phyloP scores from a whole-genome alignment of 1,140 invertebrate species.

The Sycophaga agraensis region DNA sequence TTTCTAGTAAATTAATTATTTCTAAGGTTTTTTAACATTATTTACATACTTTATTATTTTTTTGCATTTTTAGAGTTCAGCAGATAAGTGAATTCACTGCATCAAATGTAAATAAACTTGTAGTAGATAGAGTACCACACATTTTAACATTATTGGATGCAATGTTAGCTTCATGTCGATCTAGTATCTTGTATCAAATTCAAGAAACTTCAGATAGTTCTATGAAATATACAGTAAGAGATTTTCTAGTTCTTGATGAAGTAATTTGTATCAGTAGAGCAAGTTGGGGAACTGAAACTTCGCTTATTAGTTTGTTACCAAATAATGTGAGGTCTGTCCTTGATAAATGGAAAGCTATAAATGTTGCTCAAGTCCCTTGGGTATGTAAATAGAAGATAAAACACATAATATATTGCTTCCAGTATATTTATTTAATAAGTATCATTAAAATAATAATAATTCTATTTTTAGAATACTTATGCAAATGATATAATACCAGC shows the following conservation, averaged over 20 bases:
- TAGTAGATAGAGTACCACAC: constrained; percentile 65
- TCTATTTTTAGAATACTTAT: constrained; percentile 64
- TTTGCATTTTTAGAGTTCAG: constrained; percentile 34
- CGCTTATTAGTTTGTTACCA: constrained; percentile 63
- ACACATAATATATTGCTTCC: no score
- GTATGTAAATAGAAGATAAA: constrained; percentile 33
- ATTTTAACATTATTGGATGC: constrained; percentile 64
- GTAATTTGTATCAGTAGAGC: constrained; percentile 66
- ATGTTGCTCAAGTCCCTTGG: constrained; percentile 59
- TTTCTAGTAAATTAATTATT: background rate
- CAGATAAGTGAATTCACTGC: constrained; percentile 34
- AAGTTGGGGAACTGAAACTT: constrained; percentile 59
- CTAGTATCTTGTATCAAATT: constrained; percentile 61
- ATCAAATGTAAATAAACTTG: constrained; percentile 47
- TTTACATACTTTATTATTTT: constrained; percentile 6
- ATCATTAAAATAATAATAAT: constrained; percentile 15
- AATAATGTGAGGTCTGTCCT: constrained; percentile 61
- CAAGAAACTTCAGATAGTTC: constrained; percentile 56
- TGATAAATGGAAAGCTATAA: constrained; percentile 67
- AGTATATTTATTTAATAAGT: background rate
- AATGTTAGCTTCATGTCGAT: constrained; percentile 58
- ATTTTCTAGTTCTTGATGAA: constrained; percentile 60
- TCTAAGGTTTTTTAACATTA: background rate
- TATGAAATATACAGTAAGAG: constrained; percentile 56
- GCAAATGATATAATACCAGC: constrained; percentile 79